Evolutionary conservation across 2,113 vertebrate genomes (phyloP).

Genomic region (Gnathochromis pfefferi): DNA sequence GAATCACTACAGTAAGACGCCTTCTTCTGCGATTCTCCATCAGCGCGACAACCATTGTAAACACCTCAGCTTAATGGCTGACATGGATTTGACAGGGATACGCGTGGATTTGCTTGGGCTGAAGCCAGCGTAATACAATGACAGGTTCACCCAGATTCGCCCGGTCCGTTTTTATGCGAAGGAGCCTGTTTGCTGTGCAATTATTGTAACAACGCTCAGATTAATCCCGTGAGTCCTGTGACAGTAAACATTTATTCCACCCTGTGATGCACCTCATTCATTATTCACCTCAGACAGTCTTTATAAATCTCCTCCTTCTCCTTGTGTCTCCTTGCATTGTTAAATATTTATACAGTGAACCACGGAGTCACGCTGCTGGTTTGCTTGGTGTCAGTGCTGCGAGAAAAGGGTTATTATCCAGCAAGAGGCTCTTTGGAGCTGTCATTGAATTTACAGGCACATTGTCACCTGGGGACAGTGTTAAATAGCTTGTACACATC

Average conservation of each 20-base stretch:
- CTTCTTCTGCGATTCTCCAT: neutral
- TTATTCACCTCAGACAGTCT: constrained; percentile 46
- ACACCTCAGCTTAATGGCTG: neutral
- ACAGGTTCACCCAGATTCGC: neutral
- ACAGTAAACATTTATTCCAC: constrained; percentile 2
- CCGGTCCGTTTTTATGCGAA: neutral
- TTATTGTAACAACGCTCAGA: neutral
- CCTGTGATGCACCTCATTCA: constrained; percentile 32
- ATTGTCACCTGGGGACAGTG: neutral
- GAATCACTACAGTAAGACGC: neutral
- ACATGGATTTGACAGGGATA: neutral
- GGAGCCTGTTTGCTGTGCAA: neutral
- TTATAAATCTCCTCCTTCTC: constrained; percentile 41
- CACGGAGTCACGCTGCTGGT: constrained; percentile 8
- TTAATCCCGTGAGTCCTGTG: neutral
- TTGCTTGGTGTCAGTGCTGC: neutral
- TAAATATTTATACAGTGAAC: constrained; percentile 58
- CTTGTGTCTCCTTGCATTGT: neutral
- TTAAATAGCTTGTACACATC: neutral
- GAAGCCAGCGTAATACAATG: neutral
- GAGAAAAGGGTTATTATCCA: neutral
- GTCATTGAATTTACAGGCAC: neutral
- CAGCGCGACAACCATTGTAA: neutral
- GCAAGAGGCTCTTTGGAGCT: neutral
- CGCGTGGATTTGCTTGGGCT: neutral